Base-by-base conservation (phyloP, 2,797 vertebrate genomes). In the Cyprinodon diabolis region DNA sequence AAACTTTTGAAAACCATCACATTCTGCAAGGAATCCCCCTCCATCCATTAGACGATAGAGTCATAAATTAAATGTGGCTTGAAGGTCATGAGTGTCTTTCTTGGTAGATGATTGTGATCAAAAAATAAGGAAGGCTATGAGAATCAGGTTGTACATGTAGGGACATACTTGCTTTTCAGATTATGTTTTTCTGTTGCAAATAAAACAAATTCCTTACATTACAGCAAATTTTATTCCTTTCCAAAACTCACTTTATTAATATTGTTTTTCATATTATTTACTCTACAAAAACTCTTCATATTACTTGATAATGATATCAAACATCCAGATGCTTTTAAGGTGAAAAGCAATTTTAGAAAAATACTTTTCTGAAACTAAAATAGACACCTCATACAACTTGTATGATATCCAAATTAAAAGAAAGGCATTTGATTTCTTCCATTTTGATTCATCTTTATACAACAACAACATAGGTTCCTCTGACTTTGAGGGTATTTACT, bases 1-100 rank as follows among this genome's bases (percentile, higher is more conserved):
- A 87, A 75, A 57, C 54, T 83, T 82, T n/a, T n/a, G n/a, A n/a
- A n/a, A n/a, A n/a, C 79, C 82, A 93, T 90, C 83, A 83, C 85
- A 74, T 35, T 82, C 72, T 21, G 68, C 62, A 30, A 30, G 80
- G 86, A 90, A 91, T 81, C 90, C 81, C 92, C 89, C 82, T 54
- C 11, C 78, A 81, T 84, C 77, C 71, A 81, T 86, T 63, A 70
- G 78, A 79, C 72, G 74, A 58, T 69, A 35, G 72, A 75, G 74
- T 76, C 76, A 72, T 81, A 77, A 87, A 84, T 83, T 71, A 78
- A 85, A 83, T 51, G 78, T 69, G 57, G 66, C 79, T 75, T 69
- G 78, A 49, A 84, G 80, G 79, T 23, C 58, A 52, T 72, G 73
- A 76, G 66, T 63, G 79, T 78, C 72, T 79, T 80, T 78, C 72